Conservation (phyloP, 2,113 vertebrate genomes). For the Rhadina sibilatrix region DNA sequence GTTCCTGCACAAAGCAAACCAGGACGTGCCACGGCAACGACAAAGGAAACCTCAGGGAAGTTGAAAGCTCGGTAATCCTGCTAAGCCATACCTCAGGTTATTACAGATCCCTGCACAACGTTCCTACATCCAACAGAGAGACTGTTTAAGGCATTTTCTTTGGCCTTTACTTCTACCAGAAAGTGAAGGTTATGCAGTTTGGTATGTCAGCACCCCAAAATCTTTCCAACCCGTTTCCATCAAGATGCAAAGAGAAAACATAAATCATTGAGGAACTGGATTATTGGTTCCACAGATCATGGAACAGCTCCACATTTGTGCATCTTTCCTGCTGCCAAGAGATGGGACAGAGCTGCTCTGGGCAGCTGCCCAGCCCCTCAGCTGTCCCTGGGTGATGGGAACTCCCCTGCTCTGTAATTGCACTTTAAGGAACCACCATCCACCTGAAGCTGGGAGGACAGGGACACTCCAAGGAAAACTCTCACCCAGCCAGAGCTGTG, state of each 20-base stretch:
- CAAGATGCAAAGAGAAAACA: neutral
- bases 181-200: neutral
- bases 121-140: neutral
- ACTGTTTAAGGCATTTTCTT: conserved; percentile 52
- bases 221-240: neutral
- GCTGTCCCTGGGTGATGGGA: neutral
- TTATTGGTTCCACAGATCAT: neutral
- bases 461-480: neutral
- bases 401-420: neutral
- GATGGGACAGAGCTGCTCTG: neutral
- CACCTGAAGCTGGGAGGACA: neutral
- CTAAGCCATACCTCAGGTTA: neutral
- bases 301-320: neutral
- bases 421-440: neutral
- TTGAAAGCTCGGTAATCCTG: neutral
- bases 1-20: neutral
- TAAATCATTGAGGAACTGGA: neutral
- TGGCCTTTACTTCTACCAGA: conserved; percentile 26
- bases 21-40: neutral
- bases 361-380: neutral
- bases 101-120: conserved; percentile 4
- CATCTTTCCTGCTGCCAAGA: neutral
- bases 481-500: neutral
- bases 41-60: neutral
- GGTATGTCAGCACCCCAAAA: neutral